phyloP scores from a whole-genome alignment of 2,113 vertebrate species.

The Sorex araneus region DNA sequence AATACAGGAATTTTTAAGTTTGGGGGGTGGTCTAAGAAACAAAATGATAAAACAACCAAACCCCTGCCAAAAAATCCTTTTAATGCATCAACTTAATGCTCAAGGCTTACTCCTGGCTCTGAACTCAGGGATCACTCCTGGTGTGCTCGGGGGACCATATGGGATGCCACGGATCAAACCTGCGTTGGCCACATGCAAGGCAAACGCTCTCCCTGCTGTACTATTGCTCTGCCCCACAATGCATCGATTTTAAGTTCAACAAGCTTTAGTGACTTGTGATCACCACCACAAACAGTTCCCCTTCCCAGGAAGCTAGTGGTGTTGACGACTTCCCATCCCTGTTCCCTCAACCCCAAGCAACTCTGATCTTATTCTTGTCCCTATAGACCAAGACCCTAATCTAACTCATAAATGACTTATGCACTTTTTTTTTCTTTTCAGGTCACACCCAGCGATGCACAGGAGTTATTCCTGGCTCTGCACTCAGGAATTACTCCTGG shows the following conservation, averaged over 20 bases:
- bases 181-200: not conserved
- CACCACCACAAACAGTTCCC: not conserved
- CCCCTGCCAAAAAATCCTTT: too few species aligned
- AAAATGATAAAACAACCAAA: too few species aligned
- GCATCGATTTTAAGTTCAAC: not conserved
- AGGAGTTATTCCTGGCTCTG: too few species aligned
- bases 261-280: not conserved
- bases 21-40: too few species aligned
- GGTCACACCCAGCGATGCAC: too few species aligned
- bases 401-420: too few species aligned
- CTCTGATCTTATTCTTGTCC: not conserved
- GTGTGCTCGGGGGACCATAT: not conserved
- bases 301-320: not conserved
- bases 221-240: not conserved
- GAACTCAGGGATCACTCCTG: too few species aligned
- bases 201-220: not conserved
- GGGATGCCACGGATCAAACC: not conserved
- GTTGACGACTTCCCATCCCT: too few species aligned
- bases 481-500: too few species aligned
- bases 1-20: too few species aligned
- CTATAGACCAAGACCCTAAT: not conserved
- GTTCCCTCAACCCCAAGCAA: not conserved
- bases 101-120: too few species aligned
- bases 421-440: not conserved
- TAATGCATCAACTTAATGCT: too few species aligned